phyloP scores from a whole-genome alignment of 1,140 invertebrate species.

The Drosophila fuyamai region DNA sequence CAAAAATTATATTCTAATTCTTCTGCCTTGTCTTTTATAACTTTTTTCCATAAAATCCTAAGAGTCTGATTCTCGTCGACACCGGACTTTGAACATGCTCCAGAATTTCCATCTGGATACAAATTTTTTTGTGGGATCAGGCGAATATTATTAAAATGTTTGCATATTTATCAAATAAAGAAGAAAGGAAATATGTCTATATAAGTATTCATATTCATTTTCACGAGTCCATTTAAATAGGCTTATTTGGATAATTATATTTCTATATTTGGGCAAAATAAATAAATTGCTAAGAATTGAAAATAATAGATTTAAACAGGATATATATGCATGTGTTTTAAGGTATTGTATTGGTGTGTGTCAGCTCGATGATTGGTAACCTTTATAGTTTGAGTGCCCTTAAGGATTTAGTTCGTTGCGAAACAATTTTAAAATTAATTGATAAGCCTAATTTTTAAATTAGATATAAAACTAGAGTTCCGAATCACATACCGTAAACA shows the following conservation, averaged over 20 bases:
- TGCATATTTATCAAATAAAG: constrained; percentile 58
- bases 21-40: constrained; percentile 50
- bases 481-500: constrained; percentile 64
- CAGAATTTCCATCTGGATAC: constrained; percentile 83
- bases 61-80: constrained; percentile 82
- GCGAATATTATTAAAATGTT: constrained; percentile 30
- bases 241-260: constrained; percentile 9
- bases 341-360: constrained; percentile 12
- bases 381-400: constrained; percentile 16
- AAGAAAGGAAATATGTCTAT: constrained; percentile 57
- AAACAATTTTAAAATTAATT: constrained; percentile 18
- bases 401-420: constrained; percentile 10
- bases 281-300: constrained; percentile 1
- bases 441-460: constrained; percentile 18
- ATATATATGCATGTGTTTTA: constrained; percentile 10
- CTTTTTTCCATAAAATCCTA: constrained; percentile 84
- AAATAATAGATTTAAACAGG: constrained; percentile 16
- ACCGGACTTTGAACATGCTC: constrained; percentile 84
- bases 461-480: constrained; percentile 53
- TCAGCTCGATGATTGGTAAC: constrained; percentile 8
- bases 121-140: constrained; percentile 30
- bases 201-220: constrained; percentile 51
- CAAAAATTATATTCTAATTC: constrained; percentile 24
- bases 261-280: constrained; percentile 9
- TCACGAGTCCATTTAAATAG: constrained; percentile 4